Conservation (phyloP, 2,797 vertebrate genomes). For the Rhinatrema bivittatum region DNA sequence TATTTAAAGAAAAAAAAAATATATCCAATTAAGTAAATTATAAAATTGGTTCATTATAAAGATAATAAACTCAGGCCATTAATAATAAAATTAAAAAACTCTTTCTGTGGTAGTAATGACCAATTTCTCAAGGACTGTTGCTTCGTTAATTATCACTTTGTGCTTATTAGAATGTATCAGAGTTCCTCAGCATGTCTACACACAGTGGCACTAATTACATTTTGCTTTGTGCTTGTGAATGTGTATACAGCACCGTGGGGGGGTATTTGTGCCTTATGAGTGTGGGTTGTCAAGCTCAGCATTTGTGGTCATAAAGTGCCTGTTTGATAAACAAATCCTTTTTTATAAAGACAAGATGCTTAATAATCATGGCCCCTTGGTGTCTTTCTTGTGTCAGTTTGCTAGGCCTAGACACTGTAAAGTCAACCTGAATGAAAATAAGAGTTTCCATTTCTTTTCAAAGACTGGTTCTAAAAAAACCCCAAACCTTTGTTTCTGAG, state of each 20-base stretch:
- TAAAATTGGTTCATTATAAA: conserved; percentile 4
- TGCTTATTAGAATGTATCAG: neutral
- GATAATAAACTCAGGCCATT: conserved; percentile 6
- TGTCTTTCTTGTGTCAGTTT: too few relatives aligned
- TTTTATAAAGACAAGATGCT: too few relatives aligned
- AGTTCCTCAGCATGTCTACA: neutral
- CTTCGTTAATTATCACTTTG: conserved; percentile 7
- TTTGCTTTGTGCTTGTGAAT: rapidly evolving
- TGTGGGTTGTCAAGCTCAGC: too few relatives aligned
- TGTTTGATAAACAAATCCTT: too few relatives aligned
- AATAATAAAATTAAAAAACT: conserved; percentile 16
- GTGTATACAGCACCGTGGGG: neutral
- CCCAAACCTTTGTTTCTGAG: too few relatives aligned
- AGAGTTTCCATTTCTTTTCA: too few relatives aligned
- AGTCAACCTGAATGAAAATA: too few relatives aligned
- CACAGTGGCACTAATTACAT: rapidly evolving
- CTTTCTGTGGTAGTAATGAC: neutral
- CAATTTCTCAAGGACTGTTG: neutral
- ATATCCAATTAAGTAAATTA: conserved; percentile 11
- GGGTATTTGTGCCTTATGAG: too few relatives aligned
- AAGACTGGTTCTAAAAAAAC: too few relatives aligned
- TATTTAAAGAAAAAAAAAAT: conserved; percentile 29
- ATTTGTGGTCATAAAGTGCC: too few relatives aligned
- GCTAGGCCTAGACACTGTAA: too few relatives aligned
- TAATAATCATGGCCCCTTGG: too few relatives aligned